Evolutionary conservation across 2,888 invertebrate species (phyloP), one percentile per base, ranked within the genome.

Genomic region (Psylliodes chrysocephalus): DNA sequence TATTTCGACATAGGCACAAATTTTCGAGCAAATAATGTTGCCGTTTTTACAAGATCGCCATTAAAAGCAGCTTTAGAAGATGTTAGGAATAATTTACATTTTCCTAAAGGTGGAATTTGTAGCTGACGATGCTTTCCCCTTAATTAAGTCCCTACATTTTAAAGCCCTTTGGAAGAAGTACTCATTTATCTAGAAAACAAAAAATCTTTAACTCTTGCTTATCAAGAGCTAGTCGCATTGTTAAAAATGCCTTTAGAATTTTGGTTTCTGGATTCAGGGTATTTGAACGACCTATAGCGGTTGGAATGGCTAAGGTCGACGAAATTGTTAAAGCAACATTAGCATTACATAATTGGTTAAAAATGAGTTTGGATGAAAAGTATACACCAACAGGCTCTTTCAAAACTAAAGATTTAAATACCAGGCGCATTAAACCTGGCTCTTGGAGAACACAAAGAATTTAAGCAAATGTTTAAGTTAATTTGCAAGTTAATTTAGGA

Each of bases 371-470:
- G 25, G 7, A 63, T 63, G 66, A 63, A 60, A 63, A 25, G 67
- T 67, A 61, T 70, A 62, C 63, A 56, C 68, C 47, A n/a, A n/a
- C n/a, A n/a, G n/a, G n/a, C n/a, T n/a, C n/a, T n/a, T n/a, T n/a
- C n/a, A n/a, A n/a, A n/a, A 66, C 53, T 63, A 52, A 49, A 7
- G 47, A 68, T 59, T 14, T 65, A 8, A 53, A 60, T 47, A 60
- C 44, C n/a, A 33, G 55, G 7, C 44, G 19, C 15, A 61, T 65
- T 63, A 60, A 66, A 61, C 60, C 54, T 25, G 71, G 67, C 66
- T 67, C 67, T 59, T 71, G 70, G 67, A 63, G 68, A 60, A 54
- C 60, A 66, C 35, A 66, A 51, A 53, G 2, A 59, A 66, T 40
- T 52, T 18, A 63, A 65, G 15, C 25, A 64, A 69, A 54, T 61